Evolutionary conservation across 1,140 invertebrate genomes (phyloP).

Genomic region (Brachystomella parvula): DNA sequence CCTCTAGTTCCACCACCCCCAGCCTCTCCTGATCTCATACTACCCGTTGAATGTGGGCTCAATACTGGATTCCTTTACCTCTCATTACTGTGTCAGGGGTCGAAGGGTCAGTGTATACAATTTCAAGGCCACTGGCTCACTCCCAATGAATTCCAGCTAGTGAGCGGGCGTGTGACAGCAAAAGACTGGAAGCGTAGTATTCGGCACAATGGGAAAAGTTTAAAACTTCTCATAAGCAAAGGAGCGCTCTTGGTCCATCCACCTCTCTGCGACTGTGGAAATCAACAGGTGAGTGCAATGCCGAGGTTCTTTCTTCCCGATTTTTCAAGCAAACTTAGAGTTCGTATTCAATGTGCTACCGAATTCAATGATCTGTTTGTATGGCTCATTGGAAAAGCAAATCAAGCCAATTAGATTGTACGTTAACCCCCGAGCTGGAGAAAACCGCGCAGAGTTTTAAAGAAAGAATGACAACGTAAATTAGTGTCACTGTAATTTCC

Average conservation of each 20-base stretch:
- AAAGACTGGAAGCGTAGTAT: slow-evolving; percentile 49
- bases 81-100: slow-evolving; percentile 33
- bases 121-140: slow-evolving; percentile 44
- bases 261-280: slow-evolving; percentile 44
- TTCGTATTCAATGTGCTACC: too few species aligned
- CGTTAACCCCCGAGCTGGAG: too few species aligned
- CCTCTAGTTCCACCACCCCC: slow-evolving; percentile 1
- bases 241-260: slow-evolving; percentile 46
- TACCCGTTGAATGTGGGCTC: slow-evolving; percentile 36
- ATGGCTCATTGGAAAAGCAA: too few species aligned
- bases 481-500: too few species aligned
- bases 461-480: too few species aligned
- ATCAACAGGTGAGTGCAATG: slow-evolving; percentile 21
- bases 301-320: too few species aligned
- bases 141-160: slow-evolving; percentile 49
- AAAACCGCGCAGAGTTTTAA: too few species aligned
- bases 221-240: slow-evolving; percentile 49
- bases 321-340: too few species aligned
- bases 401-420: too few species aligned
- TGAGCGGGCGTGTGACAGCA: slow-evolving; percentile 48
- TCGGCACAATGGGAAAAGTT: slow-evolving; percentile 48
- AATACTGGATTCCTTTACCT: slow-evolving; percentile 34
- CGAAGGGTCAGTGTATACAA: slow-evolving; percentile 33
- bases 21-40: slow-evolving; percentile 22
- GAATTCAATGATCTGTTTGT: too few species aligned